Evolutionary conservation across 2,797 vertebrate species (phyloP).

Genomic region (Coregonus suidteri): DNA sequence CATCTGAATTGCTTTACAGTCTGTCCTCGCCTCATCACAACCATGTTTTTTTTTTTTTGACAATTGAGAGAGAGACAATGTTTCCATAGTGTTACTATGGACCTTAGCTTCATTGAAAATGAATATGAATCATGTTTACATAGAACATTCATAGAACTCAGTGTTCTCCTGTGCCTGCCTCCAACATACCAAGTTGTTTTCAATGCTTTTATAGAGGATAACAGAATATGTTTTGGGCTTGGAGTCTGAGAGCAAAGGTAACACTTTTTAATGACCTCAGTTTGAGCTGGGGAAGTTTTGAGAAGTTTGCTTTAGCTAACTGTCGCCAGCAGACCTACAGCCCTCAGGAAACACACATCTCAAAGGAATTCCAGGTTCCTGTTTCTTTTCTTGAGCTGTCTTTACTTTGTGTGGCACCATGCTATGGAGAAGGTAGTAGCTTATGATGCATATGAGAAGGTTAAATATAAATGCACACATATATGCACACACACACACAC

Average conservation of each 20-base stretch:
- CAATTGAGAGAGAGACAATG: slow-evolving; percentile 22
- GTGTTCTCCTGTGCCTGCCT: not conserved
- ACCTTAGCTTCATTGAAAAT: not conserved
- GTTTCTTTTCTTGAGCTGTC: not conserved
- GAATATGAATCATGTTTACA: not conserved
- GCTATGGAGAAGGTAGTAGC: not conserved
- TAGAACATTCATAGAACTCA: too few species aligned
- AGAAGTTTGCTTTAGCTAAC: slow-evolving; percentile 35
- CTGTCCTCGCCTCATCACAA: too few species aligned
- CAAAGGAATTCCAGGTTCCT: not conserved
- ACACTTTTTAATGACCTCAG: slow-evolving; percentile 60
- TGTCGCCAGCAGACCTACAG: slow-evolving; percentile 33
- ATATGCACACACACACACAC: not conserved
- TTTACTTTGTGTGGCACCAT: not conserved
- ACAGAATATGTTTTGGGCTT: slow-evolving; percentile 26
- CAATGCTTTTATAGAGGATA: slow-evolving; percentile 15
- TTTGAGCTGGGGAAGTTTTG: slow-evolving; percentile 40
- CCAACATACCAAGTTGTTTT: slow-evolving; percentile 11
- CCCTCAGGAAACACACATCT: slow-evolving; percentile 8
- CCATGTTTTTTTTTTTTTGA: too few species aligned
- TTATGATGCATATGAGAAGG: not conserved
- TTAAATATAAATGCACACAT: not conserved
- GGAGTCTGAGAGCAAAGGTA: slow-evolving; percentile 40
- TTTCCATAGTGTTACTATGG: not conserved
- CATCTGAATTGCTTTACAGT: too few species aligned